Percentiles rank a stretch among this genome's conserved stretches.
Conservation (phyloP, 1,140 invertebrate species). For the Pseudomyrmex pallidus region DNA sequence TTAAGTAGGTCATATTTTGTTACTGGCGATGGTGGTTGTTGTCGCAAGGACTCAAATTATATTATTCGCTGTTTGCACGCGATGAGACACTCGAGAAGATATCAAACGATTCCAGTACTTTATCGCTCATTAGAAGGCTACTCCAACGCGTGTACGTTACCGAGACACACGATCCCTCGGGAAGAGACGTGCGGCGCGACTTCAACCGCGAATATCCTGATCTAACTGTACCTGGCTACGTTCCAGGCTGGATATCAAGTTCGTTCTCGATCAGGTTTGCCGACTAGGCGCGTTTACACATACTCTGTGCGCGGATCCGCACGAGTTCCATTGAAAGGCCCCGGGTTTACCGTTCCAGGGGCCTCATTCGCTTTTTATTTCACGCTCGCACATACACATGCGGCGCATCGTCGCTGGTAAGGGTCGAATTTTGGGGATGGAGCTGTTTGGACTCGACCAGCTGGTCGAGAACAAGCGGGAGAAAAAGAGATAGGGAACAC, state of each 20-base stretch:
- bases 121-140: conserved; percentile 53
- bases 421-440: conserved; percentile 67
- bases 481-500: conserved; percentile 2
- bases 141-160: conserved; percentile 46
- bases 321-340: conserved; percentile 72
- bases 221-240: conserved; percentile 61
- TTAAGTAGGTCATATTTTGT: conserved; percentile 27
- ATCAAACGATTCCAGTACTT: conserved; percentile 51
- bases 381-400: conserved; percentile 26
- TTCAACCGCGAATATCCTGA: conserved; percentile 36
- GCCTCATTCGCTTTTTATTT: conserved; percentile 71
- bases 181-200: conserved; percentile 15
- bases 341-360: conserved; percentile 72
- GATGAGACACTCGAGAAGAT: conserved; percentile 58
- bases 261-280: conserved; percentile 73
- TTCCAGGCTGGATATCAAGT: conserved; percentile 67
- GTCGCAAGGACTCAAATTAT: conserved; percentile 39
- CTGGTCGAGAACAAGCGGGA: conserved; percentile 56
- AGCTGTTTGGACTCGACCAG: conserved; percentile 64
- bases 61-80: conserved; percentile 51
- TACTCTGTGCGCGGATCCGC: conserved; percentile 54
- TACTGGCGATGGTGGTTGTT: background rate
- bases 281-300: conserved; percentile 49
- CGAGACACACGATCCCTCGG: conserved; percentile 25
- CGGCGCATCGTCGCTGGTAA: conserved; percentile 16